phyloP scores from a whole-genome alignment of 2,888 invertebrate genomes.

The Lycocerus yunnanus region DNA sequence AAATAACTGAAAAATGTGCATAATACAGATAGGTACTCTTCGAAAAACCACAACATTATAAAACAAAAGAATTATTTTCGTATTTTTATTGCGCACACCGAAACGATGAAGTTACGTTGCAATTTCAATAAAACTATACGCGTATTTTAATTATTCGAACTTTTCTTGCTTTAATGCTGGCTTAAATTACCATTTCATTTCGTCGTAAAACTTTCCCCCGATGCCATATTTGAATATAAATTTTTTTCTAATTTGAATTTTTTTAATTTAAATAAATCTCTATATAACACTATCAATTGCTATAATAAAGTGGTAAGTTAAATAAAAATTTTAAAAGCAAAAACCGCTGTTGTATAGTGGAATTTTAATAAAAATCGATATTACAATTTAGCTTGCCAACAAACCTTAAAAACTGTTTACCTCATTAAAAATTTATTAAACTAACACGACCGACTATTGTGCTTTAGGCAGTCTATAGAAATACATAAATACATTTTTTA shows the following conservation, averaged over 20 bases:
- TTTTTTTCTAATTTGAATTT: not conserved
- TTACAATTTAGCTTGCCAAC: not conserved
- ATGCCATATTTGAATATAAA: not conserved
- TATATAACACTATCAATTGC: not conserved
- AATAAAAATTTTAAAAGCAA: not conserved
- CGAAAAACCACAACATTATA: no score
- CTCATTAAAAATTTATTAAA: not conserved
- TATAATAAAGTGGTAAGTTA: no score
- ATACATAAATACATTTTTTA: not conserved
- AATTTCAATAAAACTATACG: not conserved
- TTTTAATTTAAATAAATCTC: not conserved
- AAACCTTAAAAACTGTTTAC: not conserved
- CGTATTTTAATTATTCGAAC: not conserved
- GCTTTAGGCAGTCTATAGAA: not conserved
- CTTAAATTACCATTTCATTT: not conserved
- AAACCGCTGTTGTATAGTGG: not conserved
- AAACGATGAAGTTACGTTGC: not conserved
- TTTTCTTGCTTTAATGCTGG: not conserved
- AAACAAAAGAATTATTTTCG: not conserved
- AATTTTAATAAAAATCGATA: not conserved
- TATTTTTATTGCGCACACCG: not conserved
- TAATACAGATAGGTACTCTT: no score
- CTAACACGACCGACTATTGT: not conserved
- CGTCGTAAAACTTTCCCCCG: not conserved
- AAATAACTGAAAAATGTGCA: no score